Percentiles rank a stretch among this genome's conserved stretches.
Conservation (phyloP, 2,113 vertebrate genomes). For the Callorhinus ursinus region DNA sequence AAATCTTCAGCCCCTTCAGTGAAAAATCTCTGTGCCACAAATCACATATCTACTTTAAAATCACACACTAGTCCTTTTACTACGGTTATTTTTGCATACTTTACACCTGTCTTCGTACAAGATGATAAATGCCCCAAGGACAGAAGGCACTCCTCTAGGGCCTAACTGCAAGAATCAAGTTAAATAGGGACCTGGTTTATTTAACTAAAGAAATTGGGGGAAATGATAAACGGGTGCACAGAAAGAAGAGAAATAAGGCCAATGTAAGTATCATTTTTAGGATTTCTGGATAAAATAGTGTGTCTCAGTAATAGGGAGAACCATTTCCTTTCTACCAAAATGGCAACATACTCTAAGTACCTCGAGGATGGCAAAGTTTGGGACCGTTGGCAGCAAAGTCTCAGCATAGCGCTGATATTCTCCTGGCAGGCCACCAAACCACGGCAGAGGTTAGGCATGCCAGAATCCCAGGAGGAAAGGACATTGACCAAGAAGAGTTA, state of each 20-base stretch:
- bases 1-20: background rate
- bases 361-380: background rate
- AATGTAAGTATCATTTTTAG: background rate
- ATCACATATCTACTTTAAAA: background rate
- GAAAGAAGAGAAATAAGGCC: background rate
- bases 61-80: background rate
- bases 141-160: background rate
- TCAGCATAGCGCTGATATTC: background rate
- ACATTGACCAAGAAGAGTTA: background rate
- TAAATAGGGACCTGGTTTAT: background rate
- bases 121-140: background rate
- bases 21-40: background rate
- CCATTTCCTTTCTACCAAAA: background rate
- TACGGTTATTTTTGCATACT: slow-evolving; percentile 10
- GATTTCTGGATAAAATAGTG: background rate
- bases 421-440: background rate
- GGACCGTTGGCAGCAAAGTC: background rate
- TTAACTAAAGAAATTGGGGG: background rate
- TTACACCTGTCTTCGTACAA: background rate
- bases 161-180: background rate
- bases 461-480: background rate
- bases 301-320: background rate
- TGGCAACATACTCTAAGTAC: background rate
- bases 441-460: background rate
- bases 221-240: background rate